Percentiles rank a stretch among this genome's conserved stretches.
Conservation (phyloP, 2,113 vertebrate genomes). For the Pollimyrus isidori region DNA sequence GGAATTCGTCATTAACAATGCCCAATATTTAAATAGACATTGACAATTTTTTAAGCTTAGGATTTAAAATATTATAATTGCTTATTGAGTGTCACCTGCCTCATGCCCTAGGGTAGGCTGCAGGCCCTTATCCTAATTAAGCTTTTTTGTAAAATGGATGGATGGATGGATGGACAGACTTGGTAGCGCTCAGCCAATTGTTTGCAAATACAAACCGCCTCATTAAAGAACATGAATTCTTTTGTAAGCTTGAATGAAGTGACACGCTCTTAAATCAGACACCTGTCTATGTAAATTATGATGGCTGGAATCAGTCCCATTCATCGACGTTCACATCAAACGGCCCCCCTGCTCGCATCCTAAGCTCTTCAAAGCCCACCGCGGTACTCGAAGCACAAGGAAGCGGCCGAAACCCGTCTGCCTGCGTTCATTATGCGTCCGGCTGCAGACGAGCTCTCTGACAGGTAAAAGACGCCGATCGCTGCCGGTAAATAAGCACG, state of each 20-base stretch:
- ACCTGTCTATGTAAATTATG: not conserved
- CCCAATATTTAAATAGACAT: not conserved
- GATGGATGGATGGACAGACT: not conserved
- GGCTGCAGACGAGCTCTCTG: not conserved
- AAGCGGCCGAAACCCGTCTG: not conserved
- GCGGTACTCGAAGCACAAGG: not conserved
- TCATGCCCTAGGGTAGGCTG: not conserved
- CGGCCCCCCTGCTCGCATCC: not conserved
- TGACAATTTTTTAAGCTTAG: not conserved
- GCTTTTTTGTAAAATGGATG: not conserved
- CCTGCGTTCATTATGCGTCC: not conserved
- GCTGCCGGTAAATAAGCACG: not conserved
- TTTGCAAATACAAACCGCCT: not conserved
- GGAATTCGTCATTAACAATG: not conserved
- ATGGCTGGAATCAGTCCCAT: not conserved
- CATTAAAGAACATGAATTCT: not conserved
- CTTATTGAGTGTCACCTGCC: not conserved
- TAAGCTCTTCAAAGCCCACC: not conserved
- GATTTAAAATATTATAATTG: not conserved
- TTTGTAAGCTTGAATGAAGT: not conserved
- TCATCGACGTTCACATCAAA: not conserved
- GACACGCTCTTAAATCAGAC: not conserved
- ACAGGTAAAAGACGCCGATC: not conserved
- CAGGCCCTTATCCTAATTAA: not conserved
- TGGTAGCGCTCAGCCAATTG: not conserved